Evolutionary conservation across 2,113 vertebrate genomes (phyloP).

Genomic region (Xiphophorus couchianus): DNA sequence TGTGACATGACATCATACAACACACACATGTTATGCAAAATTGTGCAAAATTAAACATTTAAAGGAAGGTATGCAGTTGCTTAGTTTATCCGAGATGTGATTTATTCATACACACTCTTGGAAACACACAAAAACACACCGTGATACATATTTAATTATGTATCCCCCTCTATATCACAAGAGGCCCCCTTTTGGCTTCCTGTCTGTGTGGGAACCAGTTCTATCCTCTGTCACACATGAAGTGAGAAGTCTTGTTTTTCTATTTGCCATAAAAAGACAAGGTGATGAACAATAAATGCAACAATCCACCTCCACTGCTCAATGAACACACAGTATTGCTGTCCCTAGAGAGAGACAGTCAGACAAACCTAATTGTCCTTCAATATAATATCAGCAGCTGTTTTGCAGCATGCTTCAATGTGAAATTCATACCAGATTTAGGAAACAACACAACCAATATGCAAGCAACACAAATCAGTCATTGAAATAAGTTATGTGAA

Average conservation of each 20-base stretch:
- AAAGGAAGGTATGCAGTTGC: neutral
- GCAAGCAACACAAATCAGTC: neutral
- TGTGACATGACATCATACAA: neutral
- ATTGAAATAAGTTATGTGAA: too few relatives aligned
- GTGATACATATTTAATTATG: constrained; percentile 40
- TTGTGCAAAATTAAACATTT: neutral
- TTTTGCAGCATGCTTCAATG: neutral
- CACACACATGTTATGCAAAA: neutral
- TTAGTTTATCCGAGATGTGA: constrained; percentile 19
- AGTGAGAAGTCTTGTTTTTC: constrained; percentile 62
- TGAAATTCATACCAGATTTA: neutral
- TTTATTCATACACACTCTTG: constrained; percentile 26
- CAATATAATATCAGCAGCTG: constrained; percentile 1
- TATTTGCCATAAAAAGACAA: constrained; percentile 69
- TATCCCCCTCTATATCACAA: constrained; percentile 58
- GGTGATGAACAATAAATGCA: constrained; percentile 74
- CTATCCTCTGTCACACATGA: constrained; percentile 77
- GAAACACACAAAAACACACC: constrained; percentile 17
- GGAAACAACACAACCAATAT: neutral
- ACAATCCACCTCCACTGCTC: constrained; percentile 63
- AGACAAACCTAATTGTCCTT: constrained; percentile 32
- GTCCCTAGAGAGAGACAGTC: constrained; percentile 47
- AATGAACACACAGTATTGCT: constrained; percentile 38
- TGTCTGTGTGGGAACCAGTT: constrained; percentile 80
- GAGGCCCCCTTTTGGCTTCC: constrained; percentile 79